Base-by-base conservation (phyloP, 2,797 vertebrate genomes). In the Prionace glauca region DNA sequence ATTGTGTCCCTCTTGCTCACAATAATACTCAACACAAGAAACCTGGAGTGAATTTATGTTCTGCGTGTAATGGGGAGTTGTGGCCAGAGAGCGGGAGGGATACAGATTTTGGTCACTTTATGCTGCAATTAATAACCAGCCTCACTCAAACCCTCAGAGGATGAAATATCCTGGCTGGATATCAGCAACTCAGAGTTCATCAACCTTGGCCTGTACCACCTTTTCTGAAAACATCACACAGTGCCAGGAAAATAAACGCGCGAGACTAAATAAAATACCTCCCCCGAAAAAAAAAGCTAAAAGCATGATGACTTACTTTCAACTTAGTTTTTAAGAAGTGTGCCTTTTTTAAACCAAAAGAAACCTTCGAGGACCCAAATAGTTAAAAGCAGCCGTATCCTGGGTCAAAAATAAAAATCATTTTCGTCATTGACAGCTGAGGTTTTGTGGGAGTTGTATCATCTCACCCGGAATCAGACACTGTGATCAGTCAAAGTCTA, bases 351-450 rank as follows among this genome's bases (percentile, higher is more conserved):
- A 45, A 56, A 14, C 45, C 71, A 26, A 95, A 77, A 50, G 29
- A 45, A 56, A 26, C 10, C 12, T n/a, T n/a, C 3, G 41, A 77
- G 71, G 45, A 50, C 45, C 18, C 4, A n/a, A 91, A 95, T 26
- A 95, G 71, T 74, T 95, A 77, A 32, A 77, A 77, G 67, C 41
- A 94, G 24, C n/a, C 41, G 22, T 67, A 32, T n/a, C 90, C 65
- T 92, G n/a, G n/a, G 65, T 92, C 90, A 67, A 69, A 69, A 92
- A 69, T 36, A 69, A 92, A 92, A 92, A 91, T n/a, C 41, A 69
- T 41, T 92, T 3, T n/a, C 36, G 69, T 69, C 65, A 69, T 67
- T 22, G 90, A 1, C 65, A 69, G 90, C 67, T 8, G 10, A 69
- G 65, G 1, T 84, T 84, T 69, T 41, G 90, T 36, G 62, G 90